Conservation (phyloP, 2,888 invertebrate genomes). For the Yponomeuta plumbellus region DNA sequence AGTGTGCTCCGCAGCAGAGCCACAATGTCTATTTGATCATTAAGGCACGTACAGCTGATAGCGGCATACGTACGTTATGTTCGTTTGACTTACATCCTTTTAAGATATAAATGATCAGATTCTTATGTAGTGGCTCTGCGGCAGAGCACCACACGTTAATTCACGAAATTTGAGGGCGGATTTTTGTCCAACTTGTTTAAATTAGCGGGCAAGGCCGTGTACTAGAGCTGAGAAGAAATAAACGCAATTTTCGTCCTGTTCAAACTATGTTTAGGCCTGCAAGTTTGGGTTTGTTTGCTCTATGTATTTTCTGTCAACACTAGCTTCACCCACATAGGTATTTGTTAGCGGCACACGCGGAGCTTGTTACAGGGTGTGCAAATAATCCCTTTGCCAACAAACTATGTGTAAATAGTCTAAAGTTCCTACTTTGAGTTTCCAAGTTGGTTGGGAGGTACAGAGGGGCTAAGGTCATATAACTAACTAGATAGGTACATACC, state of each 20-base stretch:
- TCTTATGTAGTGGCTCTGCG: too few species aligned
- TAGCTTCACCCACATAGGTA: not conserved
- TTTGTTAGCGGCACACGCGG: not conserved
- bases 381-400: conserved; percentile 6
- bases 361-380: conserved; percentile 2
- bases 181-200: too few species aligned
- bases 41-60: too few species aligned
- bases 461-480: not conserved
- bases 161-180: too few species aligned
- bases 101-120: too few species aligned
- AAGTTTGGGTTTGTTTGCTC: conserved; percentile 3
- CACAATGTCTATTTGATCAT: too few species aligned
- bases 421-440: conserved; percentile 4
- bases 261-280: not conserved
- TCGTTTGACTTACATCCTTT: too few species aligned
- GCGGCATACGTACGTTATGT: too few species aligned
- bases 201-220: too few species aligned
- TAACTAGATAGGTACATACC: too few species aligned
- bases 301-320: not conserved
- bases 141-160: too few species aligned
- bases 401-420: conserved; percentile 2
- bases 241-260: not conserved
- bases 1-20: too few species aligned
- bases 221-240: not conserved
- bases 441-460: not conserved